Conservation (phyloP, 37 sponge, comb jelly and placozoan genomes). For the Ephydatia muelleri region DNA sequence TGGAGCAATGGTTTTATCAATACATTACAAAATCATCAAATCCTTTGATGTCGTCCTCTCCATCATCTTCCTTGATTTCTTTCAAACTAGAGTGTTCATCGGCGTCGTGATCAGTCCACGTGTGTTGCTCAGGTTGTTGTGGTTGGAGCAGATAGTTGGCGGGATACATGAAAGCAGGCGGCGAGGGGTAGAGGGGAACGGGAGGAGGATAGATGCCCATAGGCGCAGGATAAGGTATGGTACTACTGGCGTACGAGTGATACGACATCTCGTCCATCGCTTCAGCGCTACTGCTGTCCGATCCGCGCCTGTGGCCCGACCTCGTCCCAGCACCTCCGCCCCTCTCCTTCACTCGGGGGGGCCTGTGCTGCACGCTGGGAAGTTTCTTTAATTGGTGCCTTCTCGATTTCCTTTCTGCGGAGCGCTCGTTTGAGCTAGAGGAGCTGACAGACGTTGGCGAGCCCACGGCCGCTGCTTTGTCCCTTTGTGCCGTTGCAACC, state of each 20-base stretch:
- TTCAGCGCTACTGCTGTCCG: background rate
- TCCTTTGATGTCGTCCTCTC: slow-evolving; percentile 43
- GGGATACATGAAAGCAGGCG: background rate
- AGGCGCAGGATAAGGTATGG: background rate
- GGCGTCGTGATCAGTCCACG: background rate
- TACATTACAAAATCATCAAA: slow-evolving; percentile 66
- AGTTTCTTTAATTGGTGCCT: background rate
- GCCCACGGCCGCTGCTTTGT: background rate
- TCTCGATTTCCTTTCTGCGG: slow-evolving; percentile 13
- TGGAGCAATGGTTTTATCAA: slow-evolving; percentile 3
- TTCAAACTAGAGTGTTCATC: background rate
- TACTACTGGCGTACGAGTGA: background rate
- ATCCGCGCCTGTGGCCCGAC: background rate
- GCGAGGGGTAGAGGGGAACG: background rate
- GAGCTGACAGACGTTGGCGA: background rate
- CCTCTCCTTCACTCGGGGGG: background rate
- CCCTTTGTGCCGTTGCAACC: background rate
- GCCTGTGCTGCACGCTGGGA: background rate
- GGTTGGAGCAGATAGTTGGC: background rate
- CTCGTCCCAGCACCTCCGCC: background rate
- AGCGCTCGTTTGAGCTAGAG: background rate
- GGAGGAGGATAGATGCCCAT: background rate
- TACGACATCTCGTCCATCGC: background rate
- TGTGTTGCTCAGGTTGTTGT: background rate
- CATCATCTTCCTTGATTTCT: background rate